Evolutionary conservation across 2,797 vertebrate species (phyloP), one percentile per base, ranked within the genome.

Genomic region (Acipenser oxyrinchus): DNA sequence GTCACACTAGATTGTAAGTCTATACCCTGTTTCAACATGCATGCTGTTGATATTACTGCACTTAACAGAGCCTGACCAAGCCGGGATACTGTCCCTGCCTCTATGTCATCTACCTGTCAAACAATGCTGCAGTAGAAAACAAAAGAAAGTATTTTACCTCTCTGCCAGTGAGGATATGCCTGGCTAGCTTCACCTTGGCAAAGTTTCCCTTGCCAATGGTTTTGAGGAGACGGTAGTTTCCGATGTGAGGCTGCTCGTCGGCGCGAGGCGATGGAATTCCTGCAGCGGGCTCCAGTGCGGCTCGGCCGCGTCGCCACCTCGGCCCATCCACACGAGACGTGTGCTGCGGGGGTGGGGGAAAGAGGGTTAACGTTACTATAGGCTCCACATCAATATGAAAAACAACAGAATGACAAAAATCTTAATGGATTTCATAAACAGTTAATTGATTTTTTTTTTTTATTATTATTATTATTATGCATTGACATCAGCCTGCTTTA

Each of bases 141-240:
- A 52, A 8, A 48, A 9, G 8, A 10, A 48, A 60, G 10, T 6
- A 69, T 12, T 18, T 91, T 90, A 98, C 96, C 93, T 99, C 96
- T 93, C 95, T 90, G 87, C 95, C 94, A 7, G 95, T 97, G 62
- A 98, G 94, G 82, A 97, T 98, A 82, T 98, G 95, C 68, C 96
- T 89, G 66, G 95, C 95, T 82, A 98, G 87, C 68, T 99, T 99
- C 75, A 99, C 95, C 87, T 98, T 98, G 76, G 96, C 96, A 67
- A 98, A 99, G 82, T 99, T 98, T 72, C 95, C 96, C 83, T 99
- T 99, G 75, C 96, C 95, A 71, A 99, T 98, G 6, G 96, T 99
- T 86, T 98, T 98, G 60, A 99, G 90, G 71, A 98, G 93, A 72
- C 96, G 89, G 88, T 98, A 98, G 88, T 98, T 97, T 51, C 96